phyloP scores from a whole-genome alignment of 2,797 vertebrate species.

The Rhinophrynus dorsalis region DNA sequence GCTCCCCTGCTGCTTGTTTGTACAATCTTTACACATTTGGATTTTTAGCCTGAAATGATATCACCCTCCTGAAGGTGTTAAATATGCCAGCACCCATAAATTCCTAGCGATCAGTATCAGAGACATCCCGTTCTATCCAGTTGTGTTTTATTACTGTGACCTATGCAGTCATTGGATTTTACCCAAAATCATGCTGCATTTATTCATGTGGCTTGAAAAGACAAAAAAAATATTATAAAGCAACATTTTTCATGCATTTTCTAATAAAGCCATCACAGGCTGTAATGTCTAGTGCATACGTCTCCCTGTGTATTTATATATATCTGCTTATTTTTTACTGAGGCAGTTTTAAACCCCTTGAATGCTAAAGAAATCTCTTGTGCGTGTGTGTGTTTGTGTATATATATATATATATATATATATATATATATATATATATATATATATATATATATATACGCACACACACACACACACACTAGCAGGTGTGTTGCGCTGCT shows the following conservation, averaged over 20 bases:
- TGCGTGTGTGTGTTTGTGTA: too few species aligned
- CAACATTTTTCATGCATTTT: neutral
- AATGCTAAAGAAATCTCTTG: too few species aligned
- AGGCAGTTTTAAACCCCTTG: neutral
- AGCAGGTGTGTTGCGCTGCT: too few species aligned
- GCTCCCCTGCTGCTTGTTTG: neutral
- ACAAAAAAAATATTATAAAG: neutral
- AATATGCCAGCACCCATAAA: neutral
- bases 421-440: too few species aligned
- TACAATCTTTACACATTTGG: constrained; percentile 5
- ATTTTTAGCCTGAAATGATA: constrained; percentile 1
- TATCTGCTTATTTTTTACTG: constrained; percentile 1
- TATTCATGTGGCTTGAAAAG: neutral
- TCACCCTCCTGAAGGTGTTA: neutral
- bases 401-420: too few species aligned
- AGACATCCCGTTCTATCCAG: constrained; percentile 14
- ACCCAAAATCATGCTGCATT: neutral
- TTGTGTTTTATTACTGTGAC: constrained; percentile 26
- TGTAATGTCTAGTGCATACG: neutral
- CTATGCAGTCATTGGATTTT: constrained; percentile 1
- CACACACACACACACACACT: too few species aligned
- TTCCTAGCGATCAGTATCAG: neutral
- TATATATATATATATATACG: too few species aligned
- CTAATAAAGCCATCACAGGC: neutral
- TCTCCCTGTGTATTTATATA: neutral